Base-by-base conservation (phyloP, 2,797 vertebrate genomes). In the Hydrocynus forskahlii region DNA sequence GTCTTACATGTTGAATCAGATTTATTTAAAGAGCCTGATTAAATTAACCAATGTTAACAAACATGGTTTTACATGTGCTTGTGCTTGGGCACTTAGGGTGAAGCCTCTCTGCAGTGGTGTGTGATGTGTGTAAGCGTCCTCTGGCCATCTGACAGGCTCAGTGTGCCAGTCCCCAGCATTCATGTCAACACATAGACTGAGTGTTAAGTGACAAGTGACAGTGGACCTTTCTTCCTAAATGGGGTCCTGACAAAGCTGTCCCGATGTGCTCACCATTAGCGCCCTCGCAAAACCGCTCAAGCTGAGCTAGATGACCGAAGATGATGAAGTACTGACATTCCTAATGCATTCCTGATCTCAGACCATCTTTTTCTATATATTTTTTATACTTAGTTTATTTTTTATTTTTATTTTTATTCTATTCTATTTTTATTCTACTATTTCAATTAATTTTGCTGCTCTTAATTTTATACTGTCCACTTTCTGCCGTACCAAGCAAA, bases 191-290 rank as follows among this genome's bases (percentile, higher is more conserved):
- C 79, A 2, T 35, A 62, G 25, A 35, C 9, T 4, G 29, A 62
- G 76, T 66, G 63, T 79, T 64, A 76, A 72, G 54, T 70, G 50
- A 54, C 57, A 84, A 77, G 23, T 64, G 82, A 57, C 59, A 35
- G 54, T 25, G 64, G 59, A 72, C 9, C 67, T 82, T 79, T 69
- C n/a, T 29, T 60, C 38, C 75, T 78, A 78, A 85, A 70, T 38
- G 35, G 45, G 19, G 67, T 68, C 40, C 66, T 45, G 66, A 68
- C 38, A 43, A 45, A 45, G 19, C 66, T 45, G 66, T 45, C 66
- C 40, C 21, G 66, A 35, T 40, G 63, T 35, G 38, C 63, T 66
- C 35, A 68, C 16, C 63, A 2, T 66, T 19, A 19, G 63, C 0
- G 63, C 63, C 63, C 16, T n/a, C 7, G 7, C 66, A 45, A 45